phyloP scores from a whole-genome alignment of 1,140 invertebrate genomes.

The Caenorhabditis inopinata region DNA sequence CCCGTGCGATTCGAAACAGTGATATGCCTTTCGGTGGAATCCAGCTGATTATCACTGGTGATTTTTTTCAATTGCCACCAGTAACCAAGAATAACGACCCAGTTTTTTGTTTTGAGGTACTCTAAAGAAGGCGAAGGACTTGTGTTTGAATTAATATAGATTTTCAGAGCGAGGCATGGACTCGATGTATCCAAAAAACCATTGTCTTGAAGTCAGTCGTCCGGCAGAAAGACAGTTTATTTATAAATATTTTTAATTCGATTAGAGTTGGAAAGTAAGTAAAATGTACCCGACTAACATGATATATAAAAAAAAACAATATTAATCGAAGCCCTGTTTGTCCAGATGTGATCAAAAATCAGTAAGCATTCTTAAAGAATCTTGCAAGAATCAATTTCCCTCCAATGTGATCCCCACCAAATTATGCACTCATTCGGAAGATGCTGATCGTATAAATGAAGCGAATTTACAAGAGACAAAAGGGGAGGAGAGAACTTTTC shows the following conservation, averaged over 20 bases:
- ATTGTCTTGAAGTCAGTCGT: constrained; percentile 82
- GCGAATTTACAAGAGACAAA: constrained; percentile 76
- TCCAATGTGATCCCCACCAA: constrained; percentile 78
- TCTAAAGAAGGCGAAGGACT: background rate
- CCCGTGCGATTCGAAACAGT: constrained; percentile 76
- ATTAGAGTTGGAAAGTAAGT: constrained; percentile 76
- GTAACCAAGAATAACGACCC: constrained; percentile 70
- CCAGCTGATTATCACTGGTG: constrained; percentile 87
- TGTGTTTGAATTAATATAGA: too few relatives aligned
- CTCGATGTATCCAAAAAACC: constrained; percentile 76
- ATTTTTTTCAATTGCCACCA: constrained; percentile 90
- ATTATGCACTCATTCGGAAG: constrained; percentile 85
- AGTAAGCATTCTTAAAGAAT: background rate
- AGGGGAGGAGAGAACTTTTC: constrained; percentile 73
- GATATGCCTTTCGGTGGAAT: constrained; percentile 91
- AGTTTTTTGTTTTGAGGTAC: constrained; percentile 81
- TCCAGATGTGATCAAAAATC: constrained; percentile 39
- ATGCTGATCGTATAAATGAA: constrained; percentile 84
- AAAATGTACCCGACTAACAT: too few relatives aligned
- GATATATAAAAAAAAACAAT: background rate
- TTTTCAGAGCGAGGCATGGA: constrained; percentile 76
- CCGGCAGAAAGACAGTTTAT: constrained; percentile 81
- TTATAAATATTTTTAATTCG: constrained; percentile 83
- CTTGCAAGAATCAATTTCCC: constrained; percentile 30
- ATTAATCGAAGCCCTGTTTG: too few relatives aligned